Evolutionary conservation across 1,140 invertebrate species (phyloP), one percentile per base, ranked within the genome.

Genomic region (Drosophila pruinosa): DNA sequence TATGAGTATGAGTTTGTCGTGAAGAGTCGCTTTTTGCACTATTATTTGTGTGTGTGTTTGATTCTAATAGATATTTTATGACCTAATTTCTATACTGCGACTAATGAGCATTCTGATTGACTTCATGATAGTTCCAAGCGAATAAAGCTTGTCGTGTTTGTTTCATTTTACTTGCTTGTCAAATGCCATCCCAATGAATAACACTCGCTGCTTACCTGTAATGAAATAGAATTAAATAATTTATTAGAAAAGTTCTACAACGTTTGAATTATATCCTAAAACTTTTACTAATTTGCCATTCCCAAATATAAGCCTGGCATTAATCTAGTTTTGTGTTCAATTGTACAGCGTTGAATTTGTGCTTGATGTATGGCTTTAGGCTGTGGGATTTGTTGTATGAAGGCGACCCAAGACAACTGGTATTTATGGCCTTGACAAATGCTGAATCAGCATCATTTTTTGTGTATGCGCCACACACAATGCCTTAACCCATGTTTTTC

Each of bases 21-120:
- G 24, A 7, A 14, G 12, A 19, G 28, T 24, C n/a, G 19, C 21
- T n/a, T 19, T 26, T 63, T 24, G 21, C 38, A 15, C 56, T 75
- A 78, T 75, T 72, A 72, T 79, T 79, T 81, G 8, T 65, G 63
- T 62, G 10, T 73, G 45, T 62, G 26, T 28, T 50, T 38, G 56
- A 73, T 77, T 81, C 72, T 62, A 86, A 85, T 85, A 64, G 73
- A 71, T 62, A 72, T 80, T 74, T 77, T 48, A 81, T 88, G 81
- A 80, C 81, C 81, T 41, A 77, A 77, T 74, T 86, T 58, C 65
- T 4, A 34, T 39, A 6, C 15, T n/a, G 8, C 38, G 24, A 19
- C 67, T 79, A 74, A 77, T 77, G 61, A 72, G 58, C 38, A 53
- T 12, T 80, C 71, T 72, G 65, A 86, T 86, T 68, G 39, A 58